Percentiles rank a stretch among this genome's conserved stretches.
These are phyloP conservation scores for Alouatta palliata DNA, from an alignment of 2,113 vertebrate genomes.

Conservation along the genomic window DNA sequence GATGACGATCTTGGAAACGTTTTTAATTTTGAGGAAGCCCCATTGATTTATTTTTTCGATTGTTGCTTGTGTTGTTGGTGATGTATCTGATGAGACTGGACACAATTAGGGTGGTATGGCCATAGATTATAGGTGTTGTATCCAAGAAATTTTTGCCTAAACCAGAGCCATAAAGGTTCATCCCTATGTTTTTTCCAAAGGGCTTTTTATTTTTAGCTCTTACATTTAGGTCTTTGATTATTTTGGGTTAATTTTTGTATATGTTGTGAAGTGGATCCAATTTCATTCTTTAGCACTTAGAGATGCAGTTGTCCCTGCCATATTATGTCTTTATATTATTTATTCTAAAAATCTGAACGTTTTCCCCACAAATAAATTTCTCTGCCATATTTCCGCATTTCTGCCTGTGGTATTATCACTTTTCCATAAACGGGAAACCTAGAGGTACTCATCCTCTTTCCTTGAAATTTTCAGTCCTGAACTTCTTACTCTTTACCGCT, in stretches of 20 bases:
- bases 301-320: not conserved
- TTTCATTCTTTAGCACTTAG: not conserved
- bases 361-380: not conserved
- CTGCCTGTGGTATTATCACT: not conserved
- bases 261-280: not conserved
- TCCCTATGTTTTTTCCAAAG: not conserved
- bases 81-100: not conserved
- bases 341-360: not conserved
- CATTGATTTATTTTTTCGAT: not conserved
- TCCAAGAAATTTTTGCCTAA: not conserved
- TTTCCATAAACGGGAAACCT: not conserved
- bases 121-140: not conserved
- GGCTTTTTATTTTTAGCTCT: not conserved
- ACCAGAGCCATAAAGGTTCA: not conserved
- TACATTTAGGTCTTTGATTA: slow-evolving; percentile 8
- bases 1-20: not conserved
- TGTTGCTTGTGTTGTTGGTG: not conserved
- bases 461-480: not conserved
- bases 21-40: slow-evolving; percentile 2
- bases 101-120: not conserved
- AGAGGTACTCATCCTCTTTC: not conserved
- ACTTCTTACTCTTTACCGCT: not conserved
- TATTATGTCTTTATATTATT: not conserved
- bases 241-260: not conserved
- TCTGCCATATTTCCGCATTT: not conserved